These are phyloP conservation scores for Pegoplata infirma DNA, from an alignment of 2,888 invertebrate genomes.

Conservation along the genomic window DNA sequence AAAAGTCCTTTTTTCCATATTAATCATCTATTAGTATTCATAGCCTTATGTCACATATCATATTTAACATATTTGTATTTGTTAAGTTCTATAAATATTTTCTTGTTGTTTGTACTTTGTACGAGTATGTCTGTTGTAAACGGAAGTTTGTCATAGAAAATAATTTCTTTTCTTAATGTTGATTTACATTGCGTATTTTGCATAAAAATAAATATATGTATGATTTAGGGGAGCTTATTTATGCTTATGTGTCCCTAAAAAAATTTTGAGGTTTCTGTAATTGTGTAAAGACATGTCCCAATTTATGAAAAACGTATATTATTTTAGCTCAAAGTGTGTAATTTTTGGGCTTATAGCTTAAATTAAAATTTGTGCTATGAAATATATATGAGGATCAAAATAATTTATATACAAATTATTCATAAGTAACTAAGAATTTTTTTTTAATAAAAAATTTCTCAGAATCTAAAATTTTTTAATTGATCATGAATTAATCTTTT, in stretches of 20 bases:
- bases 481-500: too few relatives aligned
- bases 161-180: slow-evolving; percentile 33
- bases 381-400: too few relatives aligned
- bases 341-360: too few relatives aligned
- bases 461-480: too few relatives aligned
- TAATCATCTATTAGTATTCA: slow-evolving; percentile 71
- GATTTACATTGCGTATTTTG: slow-evolving; percentile 44
- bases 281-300: too few relatives aligned
- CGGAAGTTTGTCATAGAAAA: slow-evolving; percentile 46
- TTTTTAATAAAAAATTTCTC: too few relatives aligned
- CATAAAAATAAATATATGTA: not conserved
- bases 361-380: too few relatives aligned
- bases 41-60: slow-evolving; percentile 71
- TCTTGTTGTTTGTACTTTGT: not conserved
- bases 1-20: slow-evolving; percentile 9
- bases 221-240: not conserved
- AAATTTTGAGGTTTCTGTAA: slow-evolving; percentile 22
- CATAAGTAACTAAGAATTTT: too few relatives aligned
- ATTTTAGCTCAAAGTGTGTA: too few relatives aligned
- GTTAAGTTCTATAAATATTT: slow-evolving; percentile 17
- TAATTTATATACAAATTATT: too few relatives aligned
- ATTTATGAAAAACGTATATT: too few relatives aligned
- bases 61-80: slow-evolving; percentile 63
- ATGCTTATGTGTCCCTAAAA: not conserved
- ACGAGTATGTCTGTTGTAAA: slow-evolving; percentile 22